Evolutionary conservation across 2,888 invertebrate genomes (phyloP), one percentile per base, ranked within the genome.

Genomic region (Limulus polyphemus): DNA sequence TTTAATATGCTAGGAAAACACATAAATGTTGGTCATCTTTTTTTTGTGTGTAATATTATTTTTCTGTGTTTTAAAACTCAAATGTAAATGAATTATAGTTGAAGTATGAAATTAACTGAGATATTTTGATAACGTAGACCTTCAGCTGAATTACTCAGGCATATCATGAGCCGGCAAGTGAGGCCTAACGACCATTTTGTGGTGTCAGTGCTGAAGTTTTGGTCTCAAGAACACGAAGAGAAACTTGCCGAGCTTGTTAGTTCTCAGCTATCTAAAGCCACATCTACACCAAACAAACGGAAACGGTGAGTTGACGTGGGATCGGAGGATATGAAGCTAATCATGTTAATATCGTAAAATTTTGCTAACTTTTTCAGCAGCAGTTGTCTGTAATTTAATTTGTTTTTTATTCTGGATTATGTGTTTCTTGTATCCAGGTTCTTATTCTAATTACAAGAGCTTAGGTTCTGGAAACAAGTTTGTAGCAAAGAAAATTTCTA

Each of bases 171-270:
- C 56, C 73, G 80, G 46, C 76, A 77, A 67, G 75, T 75, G 63
- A 76, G 76, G 67, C 68, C 71, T 7, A 76, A 74, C 66, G 84
- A 85, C 73, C 83, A 82, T 58, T 93, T 97, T 79, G 88, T 94
- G 13, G 88, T 91, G 55, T 90, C 95, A 5, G 85, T 91, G 51
- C 79, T 98, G 69, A 88, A 92, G 73, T 90, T 88, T 78, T 98
- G 93, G 97, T 93, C 90, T 16, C 64, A 65, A 61, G 65, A 65
- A 49, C 63, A 69, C 57, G 61, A 65, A 52, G 69, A 70, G 14
- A 65, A 69, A 58, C 62, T 70, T 32, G 68, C 69, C 11, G 69
- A 70, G 57, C 59, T 69, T 54, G 64, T 70, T 55, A 63, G 64
- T 14, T 58, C 67, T 16, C 69, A 69, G 56, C 56, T 69, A 49